A percentile compares a stretch with the other conserved stretches of the same genome.
phyloP scores from a whole-genome alignment of 2,888 invertebrate genomes.

The Neuroscelio doddi region DNA sequence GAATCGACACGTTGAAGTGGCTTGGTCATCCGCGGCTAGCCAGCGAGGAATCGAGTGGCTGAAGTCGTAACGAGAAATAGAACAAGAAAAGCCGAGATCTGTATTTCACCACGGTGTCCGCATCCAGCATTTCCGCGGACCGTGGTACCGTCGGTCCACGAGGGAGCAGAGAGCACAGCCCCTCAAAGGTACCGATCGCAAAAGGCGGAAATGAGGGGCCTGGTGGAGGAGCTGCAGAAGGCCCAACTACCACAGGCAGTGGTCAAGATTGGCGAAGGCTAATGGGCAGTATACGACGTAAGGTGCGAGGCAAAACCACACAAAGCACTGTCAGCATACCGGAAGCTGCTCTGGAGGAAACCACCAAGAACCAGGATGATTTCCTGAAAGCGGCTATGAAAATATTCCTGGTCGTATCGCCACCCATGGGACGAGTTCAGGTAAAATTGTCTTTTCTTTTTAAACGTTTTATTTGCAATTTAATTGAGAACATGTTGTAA shows the following conservation, averaged over 20 bases:
- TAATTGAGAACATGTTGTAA: no score
- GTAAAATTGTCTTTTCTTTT: no score
- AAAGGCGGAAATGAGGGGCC: slow-evolving; percentile 45
- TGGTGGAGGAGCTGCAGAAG: slow-evolving; percentile 50
- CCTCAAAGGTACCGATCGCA: slow-evolving; percentile 54
- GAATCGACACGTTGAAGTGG: slow-evolving; percentile 11
- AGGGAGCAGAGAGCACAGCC: slow-evolving; percentile 65
- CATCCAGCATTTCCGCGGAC: slow-evolving; percentile 56
- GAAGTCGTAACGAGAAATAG: slow-evolving; percentile 1
- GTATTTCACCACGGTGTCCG: slow-evolving; percentile 63
- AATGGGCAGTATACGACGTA: slow-evolving; percentile 69
- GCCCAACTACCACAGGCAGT: slow-evolving; percentile 43
- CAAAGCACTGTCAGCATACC: slow-evolving; percentile 57
- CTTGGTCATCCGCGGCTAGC: slow-evolving; percentile 10
- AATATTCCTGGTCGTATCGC: slow-evolving; percentile 82
- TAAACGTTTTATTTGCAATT: neutral
- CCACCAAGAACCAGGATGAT: slow-evolving; percentile 76
- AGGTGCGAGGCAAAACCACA: slow-evolving; percentile 63
- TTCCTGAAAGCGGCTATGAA: slow-evolving; percentile 83
- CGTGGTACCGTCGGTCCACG: slow-evolving; percentile 64
- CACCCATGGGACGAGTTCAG: slow-evolving; percentile 77
- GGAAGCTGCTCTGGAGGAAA: slow-evolving; percentile 53
- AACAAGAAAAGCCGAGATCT: slow-evolving; percentile 21
- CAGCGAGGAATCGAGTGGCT: neutral
- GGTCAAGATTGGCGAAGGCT: slow-evolving; percentile 70